Conservation (phyloP, 2,797 vertebrate genomes). For the Ptychadena robeensis region DNA sequence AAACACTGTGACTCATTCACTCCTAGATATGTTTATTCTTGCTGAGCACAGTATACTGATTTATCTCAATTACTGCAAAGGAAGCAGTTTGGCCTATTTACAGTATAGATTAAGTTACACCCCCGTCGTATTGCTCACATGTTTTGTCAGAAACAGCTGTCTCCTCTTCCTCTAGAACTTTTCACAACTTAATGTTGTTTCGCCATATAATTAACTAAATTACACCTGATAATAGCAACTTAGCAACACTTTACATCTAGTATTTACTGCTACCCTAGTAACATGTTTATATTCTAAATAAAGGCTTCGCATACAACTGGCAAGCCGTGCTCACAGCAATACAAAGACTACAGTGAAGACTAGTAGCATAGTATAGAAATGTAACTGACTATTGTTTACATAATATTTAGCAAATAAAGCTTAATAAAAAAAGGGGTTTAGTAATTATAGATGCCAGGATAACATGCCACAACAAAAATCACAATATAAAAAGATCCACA, state of each 20-base stretch:
- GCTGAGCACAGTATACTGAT: constrained; percentile 38
- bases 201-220: constrained; percentile 47
- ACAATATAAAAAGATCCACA: neutral
- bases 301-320: constrained; percentile 10
- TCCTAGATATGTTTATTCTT: constrained; percentile 40
- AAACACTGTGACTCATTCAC: constrained; percentile 37
- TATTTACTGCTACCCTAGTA: constrained; percentile 28
- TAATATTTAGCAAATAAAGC: neutral
- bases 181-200: constrained; percentile 36
- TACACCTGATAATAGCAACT: constrained; percentile 39
- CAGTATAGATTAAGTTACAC: constrained; percentile 39
- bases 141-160: constrained; percentile 47
- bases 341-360: neutral
- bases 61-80: constrained; percentile 37
- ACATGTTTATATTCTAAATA: constrained; percentile 36
- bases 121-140: constrained; percentile 42
- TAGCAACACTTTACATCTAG: constrained; percentile 29
- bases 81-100: constrained; percentile 45
- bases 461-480: neutral
- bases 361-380: neutral
- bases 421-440: too few relatives aligned
- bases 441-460: too few relatives aligned
- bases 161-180: constrained; percentile 43
- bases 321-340: constrained; percentile 12
- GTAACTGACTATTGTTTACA: neutral